phyloP scores from a whole-genome alignment of 2,113 vertebrate genomes.

The Chaetodon trifascialis region DNA sequence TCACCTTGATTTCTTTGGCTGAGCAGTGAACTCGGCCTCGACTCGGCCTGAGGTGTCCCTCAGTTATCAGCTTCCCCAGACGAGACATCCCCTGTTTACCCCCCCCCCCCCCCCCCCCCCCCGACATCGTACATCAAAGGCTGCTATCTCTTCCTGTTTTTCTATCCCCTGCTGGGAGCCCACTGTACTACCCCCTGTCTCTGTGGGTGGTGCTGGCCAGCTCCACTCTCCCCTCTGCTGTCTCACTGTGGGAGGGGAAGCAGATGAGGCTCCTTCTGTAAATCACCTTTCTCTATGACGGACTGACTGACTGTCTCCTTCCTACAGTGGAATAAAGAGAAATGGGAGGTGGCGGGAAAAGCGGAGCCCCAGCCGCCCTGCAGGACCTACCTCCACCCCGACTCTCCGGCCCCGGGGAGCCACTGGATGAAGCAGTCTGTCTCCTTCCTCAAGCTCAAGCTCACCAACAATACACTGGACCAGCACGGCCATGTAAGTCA shows the following conservation, averaged over 20 bases:
- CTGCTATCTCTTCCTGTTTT: slow-evolving; percentile 86
- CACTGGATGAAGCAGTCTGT: slow-evolving; percentile 95
- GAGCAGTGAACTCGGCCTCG: no score
- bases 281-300: slow-evolving; percentile 32
- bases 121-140: slow-evolving; percentile 84
- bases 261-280: slow-evolving; percentile 16
- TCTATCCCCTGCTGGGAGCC: slow-evolving; percentile 81
- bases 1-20: background rate
- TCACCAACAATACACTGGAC: slow-evolving; percentile 94
- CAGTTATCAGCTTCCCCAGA: slow-evolving; percentile 37
- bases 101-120: slow-evolving; percentile 52
- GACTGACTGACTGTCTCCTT: slow-evolving; percentile 48
- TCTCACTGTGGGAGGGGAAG: slow-evolving; percentile 53
- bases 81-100: slow-evolving; percentile 62
- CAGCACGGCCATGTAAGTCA: slow-evolving; percentile 90
- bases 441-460: slow-evolving; percentile 93
- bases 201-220: slow-evolving; percentile 72
- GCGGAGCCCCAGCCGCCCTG: slow-evolving; percentile 93
- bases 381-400: slow-evolving; percentile 91
- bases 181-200: slow-evolving; percentile 73
- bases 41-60: no score
- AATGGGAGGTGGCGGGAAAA: slow-evolving; percentile 94
- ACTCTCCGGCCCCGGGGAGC: slow-evolving; percentile 92
- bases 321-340: slow-evolving; percentile 93
- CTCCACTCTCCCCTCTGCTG: slow-evolving; percentile 50